A percentile compares a stretch with the other conserved stretches of the same genome.
These are phyloP conservation scores for Cheilosia vulpina DNA, from an alignment of 2,888 invertebrate species.

Conservation along the genomic window DNA sequence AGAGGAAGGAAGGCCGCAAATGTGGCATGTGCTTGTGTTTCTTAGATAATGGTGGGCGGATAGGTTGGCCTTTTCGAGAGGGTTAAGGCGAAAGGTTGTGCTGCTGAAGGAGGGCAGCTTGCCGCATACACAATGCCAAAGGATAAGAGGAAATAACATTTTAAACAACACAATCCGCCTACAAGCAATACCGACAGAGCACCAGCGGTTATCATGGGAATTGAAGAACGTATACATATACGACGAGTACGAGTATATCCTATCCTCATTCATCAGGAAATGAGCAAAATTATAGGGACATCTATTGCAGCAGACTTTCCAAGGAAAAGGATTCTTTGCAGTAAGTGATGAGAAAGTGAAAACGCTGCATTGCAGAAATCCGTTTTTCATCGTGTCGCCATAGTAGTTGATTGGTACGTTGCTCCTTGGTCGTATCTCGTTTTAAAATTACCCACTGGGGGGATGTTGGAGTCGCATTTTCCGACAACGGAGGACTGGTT, in stretches of 20 bases:
- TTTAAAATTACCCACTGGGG: constrained; percentile 42
- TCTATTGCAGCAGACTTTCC: constrained; percentile 36
- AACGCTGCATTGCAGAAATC: constrained; percentile 66
- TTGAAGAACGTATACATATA: neutral
- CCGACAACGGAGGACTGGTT: constrained; percentile 15
- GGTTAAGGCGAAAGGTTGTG: constrained; percentile 35
- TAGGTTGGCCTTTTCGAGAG: constrained; percentile 21
- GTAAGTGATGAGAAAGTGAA: constrained; percentile 31
- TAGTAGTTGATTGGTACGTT: constrained; percentile 27
- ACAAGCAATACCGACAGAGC: constrained; percentile 19
- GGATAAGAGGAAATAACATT: constrained; percentile 29
- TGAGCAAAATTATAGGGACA: constrained; percentile 54
- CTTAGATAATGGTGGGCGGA: constrained; percentile 49
- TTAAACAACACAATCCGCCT: constrained; percentile 40
- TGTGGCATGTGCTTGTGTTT: constrained; percentile 49
- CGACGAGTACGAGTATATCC: neutral
- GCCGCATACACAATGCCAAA: constrained; percentile 11
- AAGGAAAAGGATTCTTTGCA: constrained; percentile 17
- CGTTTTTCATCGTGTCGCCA: constrained; percentile 14
- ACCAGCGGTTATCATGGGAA: constrained; percentile 37
- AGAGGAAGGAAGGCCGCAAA: constrained; percentile 35
- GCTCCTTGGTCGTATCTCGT: neutral
- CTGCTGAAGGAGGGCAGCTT: neutral
- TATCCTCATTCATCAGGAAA: constrained; percentile 39
- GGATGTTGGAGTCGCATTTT: constrained; percentile 9